Conservation (phyloP, 2,113 vertebrate genomes). For the Aldabrachelys gigantea region DNA sequence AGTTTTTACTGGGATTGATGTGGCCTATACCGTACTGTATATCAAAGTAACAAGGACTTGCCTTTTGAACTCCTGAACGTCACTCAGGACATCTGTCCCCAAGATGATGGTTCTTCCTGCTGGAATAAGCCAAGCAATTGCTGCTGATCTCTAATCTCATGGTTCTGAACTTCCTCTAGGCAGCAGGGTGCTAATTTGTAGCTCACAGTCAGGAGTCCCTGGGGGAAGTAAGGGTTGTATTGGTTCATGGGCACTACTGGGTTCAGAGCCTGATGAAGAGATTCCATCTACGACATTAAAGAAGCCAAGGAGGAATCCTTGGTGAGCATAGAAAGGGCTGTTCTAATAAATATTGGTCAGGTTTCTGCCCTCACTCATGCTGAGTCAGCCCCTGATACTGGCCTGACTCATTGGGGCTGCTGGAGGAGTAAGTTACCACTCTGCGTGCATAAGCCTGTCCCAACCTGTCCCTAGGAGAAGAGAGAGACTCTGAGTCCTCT, state of each 20-base stretch:
- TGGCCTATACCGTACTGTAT: accelerated
- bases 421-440: not conserved
- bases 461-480: not conserved
- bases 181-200: not conserved
- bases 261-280: not conserved
- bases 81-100: not conserved
- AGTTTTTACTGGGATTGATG: not conserved
- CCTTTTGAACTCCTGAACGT: not conserved
- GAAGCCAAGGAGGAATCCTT: not conserved
- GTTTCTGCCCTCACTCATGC: not conserved
- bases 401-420: not conserved
- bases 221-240: not conserved
- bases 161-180: not conserved
- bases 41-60: not conserved
- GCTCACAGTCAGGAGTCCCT: not conserved
- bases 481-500: not conserved
- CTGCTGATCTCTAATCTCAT: not conserved
- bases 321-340: not conserved
- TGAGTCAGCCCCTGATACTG: not conserved
- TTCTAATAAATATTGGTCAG: not conserved
- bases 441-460: no score
- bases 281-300: not conserved
- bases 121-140: not conserved
- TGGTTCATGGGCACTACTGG: not conserved
- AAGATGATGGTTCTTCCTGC: not conserved